Percentiles rank a stretch among this genome's conserved stretches.
These are phyloP conservation scores for Trichomycterus rosablanca DNA, from an alignment of 2,113 vertebrate species.

Conservation along the genomic window DNA sequence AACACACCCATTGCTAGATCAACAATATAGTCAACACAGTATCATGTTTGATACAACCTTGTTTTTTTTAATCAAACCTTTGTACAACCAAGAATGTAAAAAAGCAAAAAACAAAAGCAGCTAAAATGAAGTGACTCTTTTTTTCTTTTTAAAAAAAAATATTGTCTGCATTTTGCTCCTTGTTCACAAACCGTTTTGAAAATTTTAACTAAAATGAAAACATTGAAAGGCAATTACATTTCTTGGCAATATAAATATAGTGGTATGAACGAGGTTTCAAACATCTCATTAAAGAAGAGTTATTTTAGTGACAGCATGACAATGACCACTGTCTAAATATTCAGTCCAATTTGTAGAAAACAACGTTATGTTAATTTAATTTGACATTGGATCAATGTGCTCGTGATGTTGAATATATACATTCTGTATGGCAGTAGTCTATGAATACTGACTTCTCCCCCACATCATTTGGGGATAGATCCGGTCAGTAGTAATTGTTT, in stretches of 20 bases:
- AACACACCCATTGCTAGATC: no score
- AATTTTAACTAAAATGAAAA: slow-evolving; percentile 52
- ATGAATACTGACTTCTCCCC: slow-evolving; percentile 30
- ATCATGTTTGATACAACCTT: slow-evolving; percentile 65
- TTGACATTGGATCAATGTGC: slow-evolving; percentile 46
- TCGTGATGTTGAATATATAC: slow-evolving; percentile 71
- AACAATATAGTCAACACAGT: slow-evolving; percentile 55
- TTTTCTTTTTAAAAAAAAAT: slow-evolving; percentile 70
- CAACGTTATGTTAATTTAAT: slow-evolving; percentile 48
- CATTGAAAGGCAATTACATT: slow-evolving; percentile 67
- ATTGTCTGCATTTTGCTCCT: slow-evolving; percentile 60
- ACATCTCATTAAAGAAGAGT: slow-evolving; percentile 64
- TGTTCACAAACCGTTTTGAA: slow-evolving; percentile 65
- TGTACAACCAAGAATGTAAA: slow-evolving; percentile 68
- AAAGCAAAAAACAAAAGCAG: slow-evolving; percentile 52
- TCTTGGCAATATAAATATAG: slow-evolving; percentile 79
- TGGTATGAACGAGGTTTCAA: slow-evolving; percentile 71
- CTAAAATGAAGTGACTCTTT: slow-evolving; percentile 57
- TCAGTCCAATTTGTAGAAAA: slow-evolving; percentile 68
- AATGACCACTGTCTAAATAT: slow-evolving; percentile 58
- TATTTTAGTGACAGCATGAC: slow-evolving; percentile 52
- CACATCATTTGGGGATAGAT: slow-evolving; percentile 23
- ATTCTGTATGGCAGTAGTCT: slow-evolving; percentile 65
- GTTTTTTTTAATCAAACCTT: slow-evolving; percentile 64
- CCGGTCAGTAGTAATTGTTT: neutral